Base-by-base conservation (phyloP, 2,888 invertebrate species). In the Tachystola acroxantha region DNA sequence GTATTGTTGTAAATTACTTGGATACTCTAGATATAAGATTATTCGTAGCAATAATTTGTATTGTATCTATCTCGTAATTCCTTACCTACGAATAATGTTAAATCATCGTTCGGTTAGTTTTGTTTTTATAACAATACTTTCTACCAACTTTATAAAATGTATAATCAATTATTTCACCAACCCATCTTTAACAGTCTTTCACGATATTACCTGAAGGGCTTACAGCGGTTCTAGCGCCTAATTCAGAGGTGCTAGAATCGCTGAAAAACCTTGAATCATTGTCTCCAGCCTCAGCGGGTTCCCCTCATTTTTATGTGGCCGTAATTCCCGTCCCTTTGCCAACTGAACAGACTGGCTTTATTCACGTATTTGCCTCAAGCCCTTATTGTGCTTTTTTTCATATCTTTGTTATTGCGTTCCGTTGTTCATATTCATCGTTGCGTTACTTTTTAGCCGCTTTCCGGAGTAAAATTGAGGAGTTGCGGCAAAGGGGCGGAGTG, bases 321-420 rank as follows among this genome's bases (percentile, higher is more conserved):
- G 64, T 65, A 65, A 69, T 68, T 63, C 59, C 62, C 54, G 55
- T 48, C 59, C 60, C 62, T 67, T 67, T 30, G 44, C 42, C 47
- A 43, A 59, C 53, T 45, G 51, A 57, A 60, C 57, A 57, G 60
- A 46, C 54, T 57, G 60, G 55, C 61, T 67, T 70, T 66, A 66
- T 72, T 58, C 58, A 48, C 56, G 61, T 60, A 65, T 70, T 68
- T 62, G 58, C 55, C 52, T 57, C 62, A 11, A 55, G 60, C 50
- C 63, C 60, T 66, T 65, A 68, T 69, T 72, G 65, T 69, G 60
- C 65, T 65, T 72, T 66, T n/a, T 66, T 70, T 64, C 70, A 69
- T 70, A 68, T 70, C 60, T 63, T 60, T 60, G 61, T 62, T 65
- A 62, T 65, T 60, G 54, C 49, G 51, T 52, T 42, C 50, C 52